phyloP scores from a whole-genome alignment of 1,140 invertebrate genomes.

The Armadillidium nasatum region DNA sequence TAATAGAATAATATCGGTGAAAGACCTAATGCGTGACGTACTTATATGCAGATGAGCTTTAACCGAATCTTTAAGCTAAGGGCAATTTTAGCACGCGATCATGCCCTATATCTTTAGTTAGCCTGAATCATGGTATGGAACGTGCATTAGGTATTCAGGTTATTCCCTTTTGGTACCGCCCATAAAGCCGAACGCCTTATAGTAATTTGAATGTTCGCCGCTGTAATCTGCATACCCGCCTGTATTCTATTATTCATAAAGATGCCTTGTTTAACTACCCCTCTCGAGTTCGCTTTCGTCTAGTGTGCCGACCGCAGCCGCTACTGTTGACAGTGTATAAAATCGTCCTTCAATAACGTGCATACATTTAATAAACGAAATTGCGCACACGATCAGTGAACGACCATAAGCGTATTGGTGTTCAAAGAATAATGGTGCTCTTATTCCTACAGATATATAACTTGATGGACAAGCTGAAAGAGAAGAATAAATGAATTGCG shows the following conservation, averaged over 20 bases:
- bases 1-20: neutral
- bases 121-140: neutral
- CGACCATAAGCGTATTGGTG: neutral
- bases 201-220: neutral
- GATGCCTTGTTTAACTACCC: neutral
- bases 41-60: conserved; percentile 8
- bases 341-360: neutral
- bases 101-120: neutral
- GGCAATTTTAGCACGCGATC: conserved; percentile 8
- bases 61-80: neutral
- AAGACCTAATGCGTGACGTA: conserved; percentile 6
- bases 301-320: neutral
- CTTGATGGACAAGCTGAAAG: conserved; percentile 3
- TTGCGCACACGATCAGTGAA: neutral
- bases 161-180: neutral
- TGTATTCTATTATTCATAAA: neutral
- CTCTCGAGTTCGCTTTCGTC: neutral
- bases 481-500: conserved; percentile 10
- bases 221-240: conserved; percentile 1
- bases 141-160: neutral
- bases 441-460: neutral
- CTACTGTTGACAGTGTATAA: neutral
- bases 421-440: neutral
- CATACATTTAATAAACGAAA: neutral
- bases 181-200: neutral